Evolutionary conservation across 2,113 vertebrate species (phyloP).

Genomic region (Cephalophus harveyi): DNA sequence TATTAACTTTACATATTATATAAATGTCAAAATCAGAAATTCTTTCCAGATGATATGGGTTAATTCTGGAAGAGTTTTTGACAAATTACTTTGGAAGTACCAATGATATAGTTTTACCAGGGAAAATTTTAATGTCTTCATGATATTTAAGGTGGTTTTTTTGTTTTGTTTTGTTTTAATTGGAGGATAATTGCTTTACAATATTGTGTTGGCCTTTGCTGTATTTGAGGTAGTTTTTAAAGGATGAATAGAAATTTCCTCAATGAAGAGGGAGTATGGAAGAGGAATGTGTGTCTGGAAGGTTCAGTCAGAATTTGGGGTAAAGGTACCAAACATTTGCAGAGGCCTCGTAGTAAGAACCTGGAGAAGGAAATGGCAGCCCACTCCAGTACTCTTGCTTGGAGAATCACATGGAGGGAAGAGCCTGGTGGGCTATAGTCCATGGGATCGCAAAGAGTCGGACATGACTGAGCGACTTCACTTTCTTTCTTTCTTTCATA

Average conservation of each 20-base stretch:
- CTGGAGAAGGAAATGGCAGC: too few species aligned
- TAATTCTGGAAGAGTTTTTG: slow-evolving; percentile 9
- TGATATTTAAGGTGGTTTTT: background rate
- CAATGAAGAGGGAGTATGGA: background rate
- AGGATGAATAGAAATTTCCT: background rate
- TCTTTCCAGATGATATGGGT: background rate
- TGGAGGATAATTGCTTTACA: background rate
- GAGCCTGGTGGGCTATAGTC: too few species aligned
- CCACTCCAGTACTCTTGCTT: too few species aligned
- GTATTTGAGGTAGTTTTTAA: background rate
- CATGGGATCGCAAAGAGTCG: too few species aligned
- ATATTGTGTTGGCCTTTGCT: background rate
- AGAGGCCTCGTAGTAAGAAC: background rate
- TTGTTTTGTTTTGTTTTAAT: background rate
- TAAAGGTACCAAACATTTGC: background rate
- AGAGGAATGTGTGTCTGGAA: background rate
- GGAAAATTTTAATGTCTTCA: background rate
- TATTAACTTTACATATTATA: background rate
- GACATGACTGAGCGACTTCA: too few species aligned
- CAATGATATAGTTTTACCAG: background rate
- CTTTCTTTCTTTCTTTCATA: too few species aligned
- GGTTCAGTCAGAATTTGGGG: background rate
- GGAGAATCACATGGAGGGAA: too few species aligned
- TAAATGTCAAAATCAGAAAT: slow-evolving; percentile 6
- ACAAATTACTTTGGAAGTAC: background rate